A percentile compares a stretch with the other conserved stretches of the same genome.
phyloP scores from a whole-genome alignment of 2,888 invertebrate species.

The Boloria selene region DNA sequence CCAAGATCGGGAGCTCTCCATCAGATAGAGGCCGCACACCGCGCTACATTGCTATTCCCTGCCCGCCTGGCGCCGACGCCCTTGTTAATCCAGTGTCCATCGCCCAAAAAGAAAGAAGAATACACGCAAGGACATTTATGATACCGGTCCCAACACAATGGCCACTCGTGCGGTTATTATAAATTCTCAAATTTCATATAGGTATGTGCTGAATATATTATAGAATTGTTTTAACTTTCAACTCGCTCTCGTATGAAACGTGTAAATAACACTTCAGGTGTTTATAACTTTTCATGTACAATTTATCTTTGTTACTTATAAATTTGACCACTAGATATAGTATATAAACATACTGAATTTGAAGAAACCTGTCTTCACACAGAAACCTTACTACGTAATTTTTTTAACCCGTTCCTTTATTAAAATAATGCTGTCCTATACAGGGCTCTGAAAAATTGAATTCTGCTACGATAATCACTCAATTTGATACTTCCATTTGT shows the following conservation, averaged over 20 bases:
- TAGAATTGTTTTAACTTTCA: neutral
- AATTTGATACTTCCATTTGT: neutral
- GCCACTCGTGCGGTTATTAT: constrained; percentile 36
- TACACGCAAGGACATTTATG: constrained; percentile 55
- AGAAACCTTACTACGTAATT: too few species aligned
- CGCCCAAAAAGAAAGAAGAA: constrained; percentile 56
- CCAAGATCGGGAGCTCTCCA: constrained; percentile 41
- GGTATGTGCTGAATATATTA: constrained; percentile 14
- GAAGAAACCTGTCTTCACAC: too few species aligned
- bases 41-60: constrained; percentile 66
- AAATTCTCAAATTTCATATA: constrained; percentile 25
- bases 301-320: neutral
- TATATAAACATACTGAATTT: too few species aligned
- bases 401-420: too few species aligned
- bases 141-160: constrained; percentile 60
- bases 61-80: constrained; percentile 70
- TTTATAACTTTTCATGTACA: neutral
- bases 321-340: too few species aligned
- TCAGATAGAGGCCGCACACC: constrained; percentile 63
- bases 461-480: neutral
- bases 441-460: neutral
- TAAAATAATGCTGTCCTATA: too few species aligned
- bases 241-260: neutral
- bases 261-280: neutral
- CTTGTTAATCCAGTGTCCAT: constrained; percentile 72